phyloP scores from a whole-genome alignment of 2,888 invertebrate genomes.

The Phengaris alcon region DNA sequence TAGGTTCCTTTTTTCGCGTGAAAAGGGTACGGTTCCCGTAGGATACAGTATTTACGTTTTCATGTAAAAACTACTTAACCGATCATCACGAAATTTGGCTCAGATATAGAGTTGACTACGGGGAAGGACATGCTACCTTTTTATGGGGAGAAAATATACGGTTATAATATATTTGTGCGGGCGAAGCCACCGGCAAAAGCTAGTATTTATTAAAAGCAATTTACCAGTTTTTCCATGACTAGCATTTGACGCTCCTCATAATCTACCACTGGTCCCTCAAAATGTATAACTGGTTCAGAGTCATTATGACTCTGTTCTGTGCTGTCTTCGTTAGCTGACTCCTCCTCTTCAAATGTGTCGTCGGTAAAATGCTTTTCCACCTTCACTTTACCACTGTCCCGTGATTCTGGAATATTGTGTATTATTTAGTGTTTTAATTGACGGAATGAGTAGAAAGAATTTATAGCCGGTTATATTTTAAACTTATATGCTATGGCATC shows the following conservation, averaged over 20 bases:
- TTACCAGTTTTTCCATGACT: slow-evolving; percentile 69
- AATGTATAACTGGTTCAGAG: slow-evolving; percentile 50
- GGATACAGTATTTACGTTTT: too few species aligned
- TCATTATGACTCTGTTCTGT: slow-evolving; percentile 55
- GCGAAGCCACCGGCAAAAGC: too few species aligned
- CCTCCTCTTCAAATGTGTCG: slow-evolving; percentile 49
- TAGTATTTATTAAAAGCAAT: not conserved
- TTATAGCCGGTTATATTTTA: not conserved
- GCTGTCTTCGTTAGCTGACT: slow-evolving; percentile 47
- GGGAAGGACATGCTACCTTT: too few species aligned
- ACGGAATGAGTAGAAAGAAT: not conserved
- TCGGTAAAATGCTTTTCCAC: slow-evolving; percentile 58
- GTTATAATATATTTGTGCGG: too few species aligned
- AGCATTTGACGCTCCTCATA: slow-evolving; percentile 60
- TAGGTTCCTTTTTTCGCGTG: too few species aligned
- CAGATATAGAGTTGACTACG: too few species aligned
- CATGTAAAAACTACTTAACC: too few species aligned
- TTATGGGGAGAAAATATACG: too few species aligned
- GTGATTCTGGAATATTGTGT: slow-evolving; percentile 43
- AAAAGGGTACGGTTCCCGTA: too few species aligned
- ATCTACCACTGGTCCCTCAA: slow-evolving; percentile 52
- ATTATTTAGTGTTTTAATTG: not conserved
- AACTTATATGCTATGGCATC: too few species aligned
- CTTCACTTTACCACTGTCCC: slow-evolving; percentile 52
- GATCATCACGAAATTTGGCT: too few species aligned